A percentile compares a stretch with the other conserved stretches of the same genome.
Evolutionary conservation across 2,888 invertebrate species (phyloP).

Genomic region (Diarsia brunnea): DNA sequence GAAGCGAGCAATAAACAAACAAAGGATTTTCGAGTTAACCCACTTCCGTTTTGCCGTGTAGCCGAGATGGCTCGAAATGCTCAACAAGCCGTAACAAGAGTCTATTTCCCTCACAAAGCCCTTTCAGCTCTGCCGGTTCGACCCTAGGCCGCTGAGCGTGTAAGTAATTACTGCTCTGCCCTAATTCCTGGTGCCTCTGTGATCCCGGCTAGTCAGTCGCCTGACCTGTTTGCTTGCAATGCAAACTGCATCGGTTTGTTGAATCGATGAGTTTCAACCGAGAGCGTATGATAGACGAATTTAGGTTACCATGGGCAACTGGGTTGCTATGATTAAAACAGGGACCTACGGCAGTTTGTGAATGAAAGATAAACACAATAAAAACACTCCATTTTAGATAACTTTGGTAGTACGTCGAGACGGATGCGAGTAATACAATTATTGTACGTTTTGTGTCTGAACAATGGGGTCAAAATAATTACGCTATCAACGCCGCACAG

Average conservation of each 20-base stretch:
- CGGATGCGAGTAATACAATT: slow-evolving; percentile 67
- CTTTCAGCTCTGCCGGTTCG: slow-evolving; percentile 80
- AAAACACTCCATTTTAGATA: slow-evolving; percentile 25
- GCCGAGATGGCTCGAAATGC: slow-evolving; percentile 71
- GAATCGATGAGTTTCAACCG: slow-evolving; percentile 61
- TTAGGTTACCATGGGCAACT: slow-evolving; percentile 34
- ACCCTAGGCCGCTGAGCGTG: slow-evolving; percentile 76
- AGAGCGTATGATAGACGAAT: slow-evolving; percentile 44
- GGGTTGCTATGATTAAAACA: slow-evolving; percentile 25
- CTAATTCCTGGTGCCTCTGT: slow-evolving; percentile 80
- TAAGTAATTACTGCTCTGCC: slow-evolving; percentile 85
- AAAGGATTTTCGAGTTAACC: slow-evolving; percentile 62
- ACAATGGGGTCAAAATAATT: slow-evolving; percentile 75
- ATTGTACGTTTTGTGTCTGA: slow-evolving; percentile 67
- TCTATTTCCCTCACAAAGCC: slow-evolving; percentile 81
- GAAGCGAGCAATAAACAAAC: slow-evolving; percentile 55
- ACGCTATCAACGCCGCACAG: slow-evolving; percentile 72
- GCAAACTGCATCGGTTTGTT: slow-evolving; percentile 67
- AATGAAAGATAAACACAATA: slow-evolving; percentile 34
- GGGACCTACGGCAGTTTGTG: not conserved
- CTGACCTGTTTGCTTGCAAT: slow-evolving; percentile 76
- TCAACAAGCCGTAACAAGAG: slow-evolving; percentile 80
- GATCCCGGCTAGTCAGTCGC: slow-evolving; percentile 70
- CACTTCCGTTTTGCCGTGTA: slow-evolving; percentile 61
- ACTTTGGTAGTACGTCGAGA: slow-evolving; percentile 38